phyloP scores from a whole-genome alignment of 1,140 invertebrate species.

The Euwallacea similis region DNA sequence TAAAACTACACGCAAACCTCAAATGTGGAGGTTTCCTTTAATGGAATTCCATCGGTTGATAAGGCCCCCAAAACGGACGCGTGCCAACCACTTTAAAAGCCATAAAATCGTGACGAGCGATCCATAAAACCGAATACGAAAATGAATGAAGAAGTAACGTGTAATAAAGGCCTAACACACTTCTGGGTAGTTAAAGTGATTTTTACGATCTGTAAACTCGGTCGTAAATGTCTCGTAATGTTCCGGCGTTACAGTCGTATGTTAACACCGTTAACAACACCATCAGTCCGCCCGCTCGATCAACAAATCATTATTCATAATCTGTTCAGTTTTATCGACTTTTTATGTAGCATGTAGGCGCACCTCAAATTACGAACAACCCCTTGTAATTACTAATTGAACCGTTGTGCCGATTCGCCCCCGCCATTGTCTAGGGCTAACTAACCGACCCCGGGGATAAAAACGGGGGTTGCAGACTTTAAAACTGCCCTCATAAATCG shows the following conservation, averaged over 20 bases:
- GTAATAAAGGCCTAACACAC: constrained; percentile 47
- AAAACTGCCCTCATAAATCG: constrained; percentile 49
- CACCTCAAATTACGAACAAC: constrained; percentile 19
- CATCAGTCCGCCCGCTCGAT: constrained; percentile 42
- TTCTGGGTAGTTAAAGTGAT: constrained; percentile 52
- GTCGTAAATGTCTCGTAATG: constrained; percentile 50
- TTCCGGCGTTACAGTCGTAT: constrained; percentile 49
- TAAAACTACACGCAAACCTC: not conserved
- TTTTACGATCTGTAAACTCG: constrained; percentile 53
- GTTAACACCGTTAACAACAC: constrained; percentile 51
- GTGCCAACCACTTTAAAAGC: constrained; percentile 39
- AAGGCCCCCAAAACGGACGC: constrained; percentile 13
- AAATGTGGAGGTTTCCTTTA: not conserved
- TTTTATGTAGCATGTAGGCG: constrained; percentile 38
- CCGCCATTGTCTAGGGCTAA: constrained; percentile 29
- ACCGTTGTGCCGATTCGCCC: constrained; percentile 10
- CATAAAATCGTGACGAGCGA: constrained; percentile 40
- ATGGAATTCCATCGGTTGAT: not conserved
- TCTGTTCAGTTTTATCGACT: constrained; percentile 38
- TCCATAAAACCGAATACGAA: constrained; percentile 36
- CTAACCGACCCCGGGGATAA: constrained; percentile 26
- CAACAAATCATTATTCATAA: constrained; percentile 36
- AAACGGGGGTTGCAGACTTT: constrained; percentile 44
- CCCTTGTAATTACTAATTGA: constrained; percentile 25
- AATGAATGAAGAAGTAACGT: constrained; percentile 43